Percentiles rank a stretch among this genome's conserved stretches.
These are phyloP conservation scores for Laterallus jamaicensis DNA, from an alignment of 2,113 vertebrate genomes.

Conservation along the genomic window DNA sequence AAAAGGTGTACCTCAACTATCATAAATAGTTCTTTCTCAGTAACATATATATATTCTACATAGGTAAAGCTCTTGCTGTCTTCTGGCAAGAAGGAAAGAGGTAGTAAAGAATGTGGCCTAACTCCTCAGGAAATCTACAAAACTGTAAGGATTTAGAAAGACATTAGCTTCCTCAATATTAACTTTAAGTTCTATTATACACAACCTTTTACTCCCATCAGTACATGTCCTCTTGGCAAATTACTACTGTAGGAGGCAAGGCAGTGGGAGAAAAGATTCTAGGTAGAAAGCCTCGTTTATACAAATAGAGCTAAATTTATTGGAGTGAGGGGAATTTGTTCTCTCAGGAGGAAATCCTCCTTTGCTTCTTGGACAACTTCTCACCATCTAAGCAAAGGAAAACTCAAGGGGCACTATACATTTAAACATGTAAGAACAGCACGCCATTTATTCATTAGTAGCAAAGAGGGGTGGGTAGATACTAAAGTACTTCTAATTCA, in stretches of 20 bases:
- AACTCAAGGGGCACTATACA: background rate
- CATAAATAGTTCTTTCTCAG: background rate
- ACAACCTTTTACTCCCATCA: background rate
- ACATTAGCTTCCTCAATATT: background rate
- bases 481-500: background rate
- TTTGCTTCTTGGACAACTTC: background rate
- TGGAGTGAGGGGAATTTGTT: background rate
- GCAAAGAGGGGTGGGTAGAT: background rate
- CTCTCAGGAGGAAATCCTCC: background rate
- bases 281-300: background rate
- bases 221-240: background rate
- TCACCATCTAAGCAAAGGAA: background rate
- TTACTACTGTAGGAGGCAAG: background rate
- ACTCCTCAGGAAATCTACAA: background rate
- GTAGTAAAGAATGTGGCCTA: background rate
- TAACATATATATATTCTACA: background rate
- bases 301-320: background rate
- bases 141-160: background rate
- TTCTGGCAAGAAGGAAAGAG: background rate
- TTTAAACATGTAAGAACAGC: background rate
- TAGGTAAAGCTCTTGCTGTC: background rate
- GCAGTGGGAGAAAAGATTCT: background rate
- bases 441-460: background rate
- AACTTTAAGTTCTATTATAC: background rate
- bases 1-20: background rate